Percentiles rank a stretch among this genome's conserved stretches.
phyloP scores from a whole-genome alignment of 2,797 vertebrate species.

The Eospalax fontanierii region DNA sequence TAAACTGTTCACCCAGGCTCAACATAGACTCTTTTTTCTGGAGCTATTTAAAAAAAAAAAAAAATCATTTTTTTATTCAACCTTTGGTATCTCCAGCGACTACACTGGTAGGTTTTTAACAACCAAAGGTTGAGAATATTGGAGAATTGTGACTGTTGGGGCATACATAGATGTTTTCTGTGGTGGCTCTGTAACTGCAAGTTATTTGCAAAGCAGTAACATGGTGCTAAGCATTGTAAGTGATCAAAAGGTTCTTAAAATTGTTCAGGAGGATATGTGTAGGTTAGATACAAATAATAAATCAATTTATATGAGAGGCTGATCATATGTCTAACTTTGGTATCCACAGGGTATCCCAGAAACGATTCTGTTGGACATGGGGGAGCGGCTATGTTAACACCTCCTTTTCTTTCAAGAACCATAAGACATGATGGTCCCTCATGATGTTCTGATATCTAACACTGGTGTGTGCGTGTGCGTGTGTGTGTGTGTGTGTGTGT shows the following conservation, averaged over 20 bases:
- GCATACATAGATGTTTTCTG: not conserved
- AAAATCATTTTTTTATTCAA: no score
- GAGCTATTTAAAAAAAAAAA: not conserved
- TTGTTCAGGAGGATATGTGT: not conserved
- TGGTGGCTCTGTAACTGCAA: not conserved
- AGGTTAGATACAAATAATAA: not conserved
- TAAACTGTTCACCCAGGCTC: constrained; percentile 48
- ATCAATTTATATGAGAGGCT: not conserved
- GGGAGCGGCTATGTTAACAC: not conserved
- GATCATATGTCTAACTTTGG: not conserved
- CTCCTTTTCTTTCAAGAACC: constrained; percentile 6
- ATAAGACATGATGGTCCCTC: not conserved
- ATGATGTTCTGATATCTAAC: not conserved
- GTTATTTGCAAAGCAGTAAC: not conserved
- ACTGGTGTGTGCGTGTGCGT: not conserved
- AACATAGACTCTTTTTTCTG: not conserved
- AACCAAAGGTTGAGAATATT: not conserved
- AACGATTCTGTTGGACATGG: no score
- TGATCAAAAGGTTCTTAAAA: not conserved
- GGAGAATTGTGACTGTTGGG: not conserved
- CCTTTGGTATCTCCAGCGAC: not conserved
- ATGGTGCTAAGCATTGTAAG: not conserved
- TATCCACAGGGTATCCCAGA: not conserved
- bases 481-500: not conserved
- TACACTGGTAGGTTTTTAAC: not conserved